Evolutionary conservation across 1,140 invertebrate species (phyloP).

Genomic region (Pseudomyrmex dendroicus): DNA sequence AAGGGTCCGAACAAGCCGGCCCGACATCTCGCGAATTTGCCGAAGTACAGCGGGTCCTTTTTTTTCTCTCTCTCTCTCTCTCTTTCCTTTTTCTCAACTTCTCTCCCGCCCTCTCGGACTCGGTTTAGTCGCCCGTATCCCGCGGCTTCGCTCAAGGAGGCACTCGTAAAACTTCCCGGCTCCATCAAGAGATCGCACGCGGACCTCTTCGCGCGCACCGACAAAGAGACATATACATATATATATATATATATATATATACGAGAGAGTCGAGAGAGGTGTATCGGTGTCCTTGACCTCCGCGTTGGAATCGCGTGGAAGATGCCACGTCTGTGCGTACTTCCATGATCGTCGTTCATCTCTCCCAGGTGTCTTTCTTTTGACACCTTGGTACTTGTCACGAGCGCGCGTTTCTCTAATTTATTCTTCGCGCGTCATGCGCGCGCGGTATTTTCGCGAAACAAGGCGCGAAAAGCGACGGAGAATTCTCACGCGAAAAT

Average conservation of each 20-base stretch:
- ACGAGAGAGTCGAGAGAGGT: conserved; percentile 25
- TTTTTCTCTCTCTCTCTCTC: conserved; percentile 4
- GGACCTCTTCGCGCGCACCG: conserved; percentile 30
- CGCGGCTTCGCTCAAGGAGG: conserved; percentile 37
- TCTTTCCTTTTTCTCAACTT: background rate
- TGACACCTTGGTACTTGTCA: background rate
- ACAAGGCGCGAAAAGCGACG: background rate
- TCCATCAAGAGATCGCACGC: conserved; percentile 50
- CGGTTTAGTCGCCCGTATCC: conserved; percentile 49
- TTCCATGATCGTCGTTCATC: background rate
- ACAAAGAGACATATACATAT: background rate
- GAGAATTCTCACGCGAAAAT: background rate
- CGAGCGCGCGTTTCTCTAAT: background rate
- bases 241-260: too few relatives aligned
- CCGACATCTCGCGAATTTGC: conserved; percentile 72
- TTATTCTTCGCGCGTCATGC: background rate
- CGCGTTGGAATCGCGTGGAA: background rate
- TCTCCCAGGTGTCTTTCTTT: background rate
- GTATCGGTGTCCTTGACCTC: conserved; percentile 61
- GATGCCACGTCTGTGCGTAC: background rate
- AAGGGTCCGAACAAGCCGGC: conserved; percentile 35
- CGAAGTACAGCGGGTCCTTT: conserved; percentile 50
- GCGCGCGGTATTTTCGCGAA: background rate
- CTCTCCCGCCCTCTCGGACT: background rate
- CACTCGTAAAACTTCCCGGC: conserved; percentile 68